Percentiles rank a stretch among this genome's conserved stretches.
These are phyloP conservation scores for Dendrolimus houi DNA, from an alignment of 2,888 invertebrate species.

Conservation along the genomic window DNA sequence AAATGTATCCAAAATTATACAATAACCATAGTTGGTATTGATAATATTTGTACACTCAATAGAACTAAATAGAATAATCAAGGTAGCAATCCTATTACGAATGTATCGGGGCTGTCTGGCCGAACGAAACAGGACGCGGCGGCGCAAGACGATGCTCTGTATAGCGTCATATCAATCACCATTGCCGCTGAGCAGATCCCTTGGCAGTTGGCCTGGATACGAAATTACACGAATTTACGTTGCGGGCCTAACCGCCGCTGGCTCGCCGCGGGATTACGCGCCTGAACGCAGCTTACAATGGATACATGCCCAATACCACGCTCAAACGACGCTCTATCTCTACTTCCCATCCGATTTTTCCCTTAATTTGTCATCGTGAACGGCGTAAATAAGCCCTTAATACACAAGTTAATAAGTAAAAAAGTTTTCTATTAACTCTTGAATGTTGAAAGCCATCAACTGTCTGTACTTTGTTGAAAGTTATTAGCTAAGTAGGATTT, in stretches of 20 bases:
- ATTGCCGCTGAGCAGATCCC: slow-evolving; percentile 67
- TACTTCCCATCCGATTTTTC: slow-evolving; percentile 35
- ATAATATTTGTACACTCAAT: no score
- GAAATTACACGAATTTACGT: slow-evolving; percentile 74
- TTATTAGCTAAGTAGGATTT: slow-evolving; percentile 71
- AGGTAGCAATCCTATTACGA: slow-evolving; percentile 37
- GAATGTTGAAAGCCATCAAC: slow-evolving; percentile 67
- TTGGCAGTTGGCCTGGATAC: slow-evolving; percentile 74
- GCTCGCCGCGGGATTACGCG: slow-evolving; percentile 60
- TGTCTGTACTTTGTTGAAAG: slow-evolving; percentile 65
- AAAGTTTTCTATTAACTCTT: slow-evolving; percentile 65
- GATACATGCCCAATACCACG: slow-evolving; percentile 56
- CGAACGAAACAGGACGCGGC: slow-evolving; percentile 35
- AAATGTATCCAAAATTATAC: no score
- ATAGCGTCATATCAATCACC: slow-evolving; percentile 71
- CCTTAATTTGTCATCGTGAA: slow-evolving; percentile 36
- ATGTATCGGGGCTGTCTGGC: slow-evolving; percentile 46
- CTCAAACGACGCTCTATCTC: slow-evolving; percentile 51
- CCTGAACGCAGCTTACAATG: slow-evolving; percentile 57
- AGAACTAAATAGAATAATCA: slow-evolving; percentile 3
- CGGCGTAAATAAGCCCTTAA: slow-evolving; percentile 54
- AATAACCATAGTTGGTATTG: no score
- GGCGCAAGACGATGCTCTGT: slow-evolving; percentile 45
- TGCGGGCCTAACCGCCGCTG: slow-evolving; percentile 62
- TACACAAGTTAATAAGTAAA: slow-evolving; percentile 69